Base-by-base conservation (phyloP, 2,113 vertebrate species). In the Beaufortia kweichowensis region DNA sequence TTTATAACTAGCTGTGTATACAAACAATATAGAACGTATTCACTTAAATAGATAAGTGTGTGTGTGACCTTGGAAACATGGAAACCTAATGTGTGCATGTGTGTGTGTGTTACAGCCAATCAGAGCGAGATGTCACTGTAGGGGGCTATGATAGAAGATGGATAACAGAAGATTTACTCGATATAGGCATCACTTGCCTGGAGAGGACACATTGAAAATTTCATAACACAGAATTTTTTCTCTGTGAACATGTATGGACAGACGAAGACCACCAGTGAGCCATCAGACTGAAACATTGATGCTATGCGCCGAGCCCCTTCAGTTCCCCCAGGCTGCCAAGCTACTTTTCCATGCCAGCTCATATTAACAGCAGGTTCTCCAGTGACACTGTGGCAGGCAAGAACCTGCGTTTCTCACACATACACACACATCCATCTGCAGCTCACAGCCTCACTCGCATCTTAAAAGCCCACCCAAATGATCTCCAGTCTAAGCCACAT, bases 321-420 rank as follows among this genome's bases (percentile, higher is more conserved):
- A 57, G 63, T 29, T 66, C 46, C 23, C 4, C 24, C n/a, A 63
- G 65, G 70, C 10, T 68, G 62, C 23, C 59, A 48, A 24, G 19
- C 53, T 33, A 46, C 48, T n/a, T 41, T 66, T 23, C 31, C 6
- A 56, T n/a, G 33, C 65, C 76, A 77, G 28, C 65, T 61, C 55
- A 57, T 28, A 62, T 77, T 69, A 77, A 61, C 76, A 55, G 48
- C 48, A 70, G 39, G 65, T 66, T 70, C 62, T 78, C 43, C 55
- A 57, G 8, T 73, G 60, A 31, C 69, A 66, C 56, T 14, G 6
- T 21, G 31, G 8, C 53, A 33, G 9, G 23, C 15, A 12, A 41
- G 67, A 61, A n/a, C n/a, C n/a, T n/a, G n/a, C n/a, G n/a, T n/a
- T n/a, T n/a, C n/a, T n/a, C n/a, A n/a, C n/a, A n/a, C n/a, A n/a